Conservation (phyloP, 2,888 invertebrate species). For the Nomada goodeniana region DNA sequence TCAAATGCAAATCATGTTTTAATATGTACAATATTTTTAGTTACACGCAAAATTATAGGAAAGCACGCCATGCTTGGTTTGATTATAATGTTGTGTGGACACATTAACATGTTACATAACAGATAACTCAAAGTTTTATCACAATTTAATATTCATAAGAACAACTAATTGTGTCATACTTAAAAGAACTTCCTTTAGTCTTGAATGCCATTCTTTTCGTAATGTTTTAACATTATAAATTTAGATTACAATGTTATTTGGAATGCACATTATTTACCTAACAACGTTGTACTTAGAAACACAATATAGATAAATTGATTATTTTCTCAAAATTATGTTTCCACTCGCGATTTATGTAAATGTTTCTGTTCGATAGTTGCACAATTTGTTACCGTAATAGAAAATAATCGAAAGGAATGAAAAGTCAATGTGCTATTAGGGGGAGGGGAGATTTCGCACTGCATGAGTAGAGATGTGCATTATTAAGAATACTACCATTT, state of each 20-base stretch:
- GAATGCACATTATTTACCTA: slow-evolving; percentile 26
- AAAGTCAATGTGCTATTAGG: slow-evolving; percentile 62
- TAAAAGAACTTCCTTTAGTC: slow-evolving; percentile 9
- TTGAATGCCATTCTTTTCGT: slow-evolving; percentile 22
- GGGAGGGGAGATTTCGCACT: slow-evolving; percentile 62
- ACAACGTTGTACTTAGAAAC: slow-evolving; percentile 1
- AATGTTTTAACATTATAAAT: slow-evolving; percentile 29
- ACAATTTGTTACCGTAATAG: slow-evolving; percentile 26
- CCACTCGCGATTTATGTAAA: background rate
- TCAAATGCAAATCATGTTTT: background rate
- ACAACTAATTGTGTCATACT: slow-evolving; percentile 26
- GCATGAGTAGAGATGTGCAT: slow-evolving; percentile 76
- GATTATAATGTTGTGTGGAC: slow-evolving; percentile 11
- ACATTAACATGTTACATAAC: slow-evolving; percentile 18
- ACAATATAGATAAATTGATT: background rate
- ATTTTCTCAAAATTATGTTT: background rate
- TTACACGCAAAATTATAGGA: slow-evolving; percentile 3
- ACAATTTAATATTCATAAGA: background rate
- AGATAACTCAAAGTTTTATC: background rate
- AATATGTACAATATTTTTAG: background rate
- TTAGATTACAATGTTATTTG: slow-evolving; percentile 19
- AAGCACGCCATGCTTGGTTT: slow-evolving; percentile 8
- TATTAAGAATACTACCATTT: slow-evolving; percentile 74
- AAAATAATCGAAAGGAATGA: slow-evolving; percentile 24
- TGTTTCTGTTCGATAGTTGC: slow-evolving; percentile 33